Conservation (phyloP, 1,140 invertebrate species). For the Aradophagus sp. region DNA sequence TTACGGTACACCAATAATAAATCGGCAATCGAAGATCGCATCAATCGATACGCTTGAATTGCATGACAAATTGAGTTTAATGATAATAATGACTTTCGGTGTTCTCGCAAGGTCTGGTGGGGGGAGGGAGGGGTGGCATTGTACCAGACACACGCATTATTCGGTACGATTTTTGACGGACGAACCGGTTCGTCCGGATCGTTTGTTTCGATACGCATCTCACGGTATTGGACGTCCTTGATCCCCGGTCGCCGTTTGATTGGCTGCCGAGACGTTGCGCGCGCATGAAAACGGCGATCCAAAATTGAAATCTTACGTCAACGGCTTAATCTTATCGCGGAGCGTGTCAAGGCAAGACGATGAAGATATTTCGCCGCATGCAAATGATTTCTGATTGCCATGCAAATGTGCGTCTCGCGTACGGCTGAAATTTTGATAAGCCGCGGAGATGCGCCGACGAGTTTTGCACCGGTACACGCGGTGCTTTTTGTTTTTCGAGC, state of each 20-base stretch:
- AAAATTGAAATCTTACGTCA: conserved; percentile 40
- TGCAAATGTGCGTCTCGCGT: conserved; percentile 28
- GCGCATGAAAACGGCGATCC: conserved; percentile 3
- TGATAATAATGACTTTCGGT: no score
- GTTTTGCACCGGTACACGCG: conserved; percentile 1
- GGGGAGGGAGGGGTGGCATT: no score
- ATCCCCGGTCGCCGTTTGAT: conserved; percentile 61
- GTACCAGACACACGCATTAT: no score
- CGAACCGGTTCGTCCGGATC: conserved; percentile 64
- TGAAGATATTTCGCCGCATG: conserved; percentile 32
- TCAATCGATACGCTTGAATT: no score
- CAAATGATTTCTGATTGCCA: conserved; percentile 18
- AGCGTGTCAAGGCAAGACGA: conserved; percentile 22
- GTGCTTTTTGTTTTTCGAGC: conserved; percentile 14
- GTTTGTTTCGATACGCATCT: conserved; percentile 61
- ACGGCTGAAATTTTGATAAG: conserved; percentile 15
- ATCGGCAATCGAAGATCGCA: no score
- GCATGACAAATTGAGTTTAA: no score
- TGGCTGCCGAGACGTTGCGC: conserved; percentile 14
- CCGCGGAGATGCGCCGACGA: neutral
- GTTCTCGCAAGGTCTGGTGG: no score
- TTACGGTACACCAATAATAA: no score
- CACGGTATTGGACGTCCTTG: conserved; percentile 59
- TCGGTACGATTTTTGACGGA: no score
- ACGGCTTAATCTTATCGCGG: conserved; percentile 34